Evolutionary conservation across 2,797 vertebrate genomes (phyloP).

Genomic region (Leuciscus waleckii): DNA sequence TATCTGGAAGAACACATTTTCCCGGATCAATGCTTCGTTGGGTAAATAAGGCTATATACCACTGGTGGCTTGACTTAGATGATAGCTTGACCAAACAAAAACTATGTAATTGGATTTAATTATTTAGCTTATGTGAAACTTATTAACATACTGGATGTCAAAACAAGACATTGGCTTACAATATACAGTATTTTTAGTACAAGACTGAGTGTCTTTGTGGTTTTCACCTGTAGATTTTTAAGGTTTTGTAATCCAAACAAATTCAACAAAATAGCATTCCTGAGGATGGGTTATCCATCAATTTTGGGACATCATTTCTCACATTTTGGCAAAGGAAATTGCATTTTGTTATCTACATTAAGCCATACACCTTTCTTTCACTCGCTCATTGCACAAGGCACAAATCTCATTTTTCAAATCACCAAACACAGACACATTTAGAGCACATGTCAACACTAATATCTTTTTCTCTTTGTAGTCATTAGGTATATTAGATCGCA

Average conservation of each 20-base stretch:
- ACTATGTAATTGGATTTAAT: conserved; percentile 8
- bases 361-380: not conserved
- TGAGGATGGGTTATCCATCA: not conserved
- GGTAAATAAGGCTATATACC: conserved; percentile 15
- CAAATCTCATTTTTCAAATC: conserved; percentile 31
- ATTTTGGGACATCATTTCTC: conserved; percentile 18
- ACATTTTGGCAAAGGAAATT: conserved; percentile 38
- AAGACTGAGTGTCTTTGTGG: not conserved
- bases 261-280: not conserved
- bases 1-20: conserved; percentile 11
- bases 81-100: not conserved
- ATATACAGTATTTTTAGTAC: not conserved
- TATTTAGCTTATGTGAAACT: not conserved
- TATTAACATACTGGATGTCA: not conserved
- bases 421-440: conserved; percentile 26
- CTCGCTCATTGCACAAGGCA: not conserved
- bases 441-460: conserved; percentile 27
- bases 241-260: conserved; percentile 2
- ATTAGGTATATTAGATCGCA: not conserved
- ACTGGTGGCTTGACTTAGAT: not conserved
- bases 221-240: not conserved
- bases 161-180: not conserved
- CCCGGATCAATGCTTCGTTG: not conserved
- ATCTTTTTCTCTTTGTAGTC: not conserved
- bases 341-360: conserved; percentile 23